phyloP scores from a whole-genome alignment of 2,113 vertebrate genomes.

The Thunnus thynnus region DNA sequence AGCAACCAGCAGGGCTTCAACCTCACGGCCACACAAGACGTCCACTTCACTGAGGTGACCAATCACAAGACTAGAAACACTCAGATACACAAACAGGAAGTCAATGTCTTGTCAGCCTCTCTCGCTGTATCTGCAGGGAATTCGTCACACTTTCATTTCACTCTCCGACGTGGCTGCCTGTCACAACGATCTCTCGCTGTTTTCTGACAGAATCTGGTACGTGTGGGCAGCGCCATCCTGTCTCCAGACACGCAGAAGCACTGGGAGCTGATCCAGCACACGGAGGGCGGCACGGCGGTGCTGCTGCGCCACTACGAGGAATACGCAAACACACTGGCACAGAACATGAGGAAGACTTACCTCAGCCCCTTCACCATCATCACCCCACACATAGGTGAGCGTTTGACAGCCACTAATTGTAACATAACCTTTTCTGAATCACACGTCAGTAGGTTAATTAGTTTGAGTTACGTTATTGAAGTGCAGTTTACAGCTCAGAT shows the following conservation, averaged over 20 bases:
- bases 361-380: conserved; percentile 96
- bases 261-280: conserved; percentile 96
- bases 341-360: conserved; percentile 98
- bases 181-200: conserved; percentile 37
- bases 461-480: no score
- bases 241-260: conserved; percentile 87
- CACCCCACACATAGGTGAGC: conserved; percentile 95
- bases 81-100: conserved; percentile 12
- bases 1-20: conserved; percentile 91
- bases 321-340: conserved; percentile 92
- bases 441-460: no score
- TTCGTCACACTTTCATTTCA: conserved; percentile 30
- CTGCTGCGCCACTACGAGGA: conserved; percentile 92
- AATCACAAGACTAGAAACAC: neutral
- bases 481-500: no score
- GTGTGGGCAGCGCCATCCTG: conserved; percentile 93
- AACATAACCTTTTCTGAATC: no score
- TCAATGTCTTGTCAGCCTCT: conserved; percentile 1
- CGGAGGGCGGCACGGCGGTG: conserved; percentile 91
- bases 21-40: conserved; percentile 93
- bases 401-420: neutral
- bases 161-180: conserved; percentile 22
- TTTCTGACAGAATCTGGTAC: conserved; percentile 90
- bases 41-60: conserved; percentile 94
- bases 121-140: conserved; percentile 31